These are phyloP conservation scores for Erpetoichthys calabaricus DNA, from an alignment of 2,797 vertebrate genomes.

Conservation along the genomic window DNA sequence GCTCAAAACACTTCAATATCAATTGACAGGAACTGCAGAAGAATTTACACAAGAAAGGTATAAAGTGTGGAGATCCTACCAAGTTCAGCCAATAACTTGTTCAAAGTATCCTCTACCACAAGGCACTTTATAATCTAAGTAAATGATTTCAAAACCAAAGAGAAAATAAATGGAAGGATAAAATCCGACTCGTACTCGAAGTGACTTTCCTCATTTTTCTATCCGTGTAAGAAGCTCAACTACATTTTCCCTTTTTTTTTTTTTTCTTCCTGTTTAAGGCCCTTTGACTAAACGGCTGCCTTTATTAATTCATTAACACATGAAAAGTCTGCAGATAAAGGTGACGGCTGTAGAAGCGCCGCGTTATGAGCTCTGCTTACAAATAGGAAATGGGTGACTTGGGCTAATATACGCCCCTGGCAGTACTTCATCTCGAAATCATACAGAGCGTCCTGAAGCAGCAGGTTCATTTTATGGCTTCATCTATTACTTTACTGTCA, in stretches of 20 bases:
- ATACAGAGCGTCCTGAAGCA: conserved; percentile 95
- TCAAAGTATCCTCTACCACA: too few species aligned
- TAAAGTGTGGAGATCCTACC: too few species aligned
- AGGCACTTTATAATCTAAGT: too few species aligned
- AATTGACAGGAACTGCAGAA: too few species aligned
- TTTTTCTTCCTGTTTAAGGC: not conserved
- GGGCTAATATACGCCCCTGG: conserved; percentile 75
- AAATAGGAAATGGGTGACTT: conserved; percentile 65
- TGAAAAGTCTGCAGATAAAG: conserved; percentile 32
- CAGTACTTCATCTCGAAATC: conserved; percentile 97
- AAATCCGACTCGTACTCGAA: too few species aligned
- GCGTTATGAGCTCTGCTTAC: conserved; percentile 53
- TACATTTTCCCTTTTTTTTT: not conserved
- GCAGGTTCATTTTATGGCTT: conserved; percentile 99
- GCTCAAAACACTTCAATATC: too few species aligned
- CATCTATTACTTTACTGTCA: conserved; percentile 99
- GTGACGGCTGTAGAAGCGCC: conserved; percentile 47
- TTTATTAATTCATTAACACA: conserved; percentile 1
- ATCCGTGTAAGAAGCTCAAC: too few species aligned
- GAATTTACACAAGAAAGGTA: too few species aligned
- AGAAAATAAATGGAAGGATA: too few species aligned
- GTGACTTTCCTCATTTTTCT: too few species aligned
- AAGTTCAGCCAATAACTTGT: too few species aligned
- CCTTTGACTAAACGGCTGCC: not conserved
- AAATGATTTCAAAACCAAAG: too few species aligned